Evolutionary conservation across 2,797 vertebrate species (phyloP).

Genomic region (Prionace glauca): DNA sequence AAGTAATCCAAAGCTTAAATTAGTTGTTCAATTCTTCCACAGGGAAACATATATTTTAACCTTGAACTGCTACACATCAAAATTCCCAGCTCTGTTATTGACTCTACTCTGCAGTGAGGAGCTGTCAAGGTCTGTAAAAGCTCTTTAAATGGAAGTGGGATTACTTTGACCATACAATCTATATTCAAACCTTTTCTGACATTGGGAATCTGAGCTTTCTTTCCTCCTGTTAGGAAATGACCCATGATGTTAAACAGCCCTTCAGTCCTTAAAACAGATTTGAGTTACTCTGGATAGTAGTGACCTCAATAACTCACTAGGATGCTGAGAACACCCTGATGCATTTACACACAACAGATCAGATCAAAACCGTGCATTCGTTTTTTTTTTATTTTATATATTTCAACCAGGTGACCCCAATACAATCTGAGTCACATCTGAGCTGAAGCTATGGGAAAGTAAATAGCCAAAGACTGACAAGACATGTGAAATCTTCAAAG

Average conservation of each 20-base stretch:
- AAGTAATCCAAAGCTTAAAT: neutral
- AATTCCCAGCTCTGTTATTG: slow-evolving; percentile 24
- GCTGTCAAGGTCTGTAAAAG: slow-evolving; percentile 31
- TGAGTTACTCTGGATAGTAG: slow-evolving; percentile 9
- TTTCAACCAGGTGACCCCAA: neutral
- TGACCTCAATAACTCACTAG: slow-evolving; percentile 33
- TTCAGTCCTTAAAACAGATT: slow-evolving; percentile 33
- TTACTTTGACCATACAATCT: slow-evolving; percentile 26
- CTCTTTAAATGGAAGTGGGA: slow-evolving; percentile 33
- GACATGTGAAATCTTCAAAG: slow-evolving; percentile 6
- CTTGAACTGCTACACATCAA: slow-evolving; percentile 32
- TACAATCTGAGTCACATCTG: neutral
- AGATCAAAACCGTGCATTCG: slow-evolving; percentile 17
- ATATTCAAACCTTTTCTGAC: slow-evolving; percentile 34
- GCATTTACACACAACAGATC: slow-evolving; percentile 17
- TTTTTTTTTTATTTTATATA: neutral
- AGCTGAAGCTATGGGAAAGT: neutral
- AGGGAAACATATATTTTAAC: slow-evolving; percentile 23
- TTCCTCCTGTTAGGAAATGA: slow-evolving; percentile 28
- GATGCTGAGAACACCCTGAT: slow-evolving; percentile 14
- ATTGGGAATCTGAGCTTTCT: slow-evolving; percentile 33
- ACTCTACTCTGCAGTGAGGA: slow-evolving; percentile 11
- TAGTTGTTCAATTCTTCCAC: slow-evolving; percentile 27
- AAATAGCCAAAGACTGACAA: slow-evolving; percentile 2
- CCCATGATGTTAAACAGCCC: slow-evolving; percentile 33